A percentile compares a stretch with the other conserved stretches of the same genome.
Evolutionary conservation across 2,888 invertebrate genomes (phyloP).

Genomic region (Idaea straminata): DNA sequence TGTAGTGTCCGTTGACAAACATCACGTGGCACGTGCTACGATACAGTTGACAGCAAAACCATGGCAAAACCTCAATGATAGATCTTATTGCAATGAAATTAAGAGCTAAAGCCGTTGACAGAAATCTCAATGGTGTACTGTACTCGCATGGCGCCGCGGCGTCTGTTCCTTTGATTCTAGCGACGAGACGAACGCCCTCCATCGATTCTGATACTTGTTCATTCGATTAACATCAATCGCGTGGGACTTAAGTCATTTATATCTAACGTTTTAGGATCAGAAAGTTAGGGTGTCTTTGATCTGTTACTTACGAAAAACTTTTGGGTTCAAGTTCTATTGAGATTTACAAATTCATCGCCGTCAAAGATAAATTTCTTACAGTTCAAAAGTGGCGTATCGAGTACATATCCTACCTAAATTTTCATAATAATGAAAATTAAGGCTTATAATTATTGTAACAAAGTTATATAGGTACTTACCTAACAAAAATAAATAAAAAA

Average conservation of each 20-base stretch:
- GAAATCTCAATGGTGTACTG: not conserved
- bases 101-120: not conserved
- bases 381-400: not conserved
- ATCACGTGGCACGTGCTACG: not conserved
- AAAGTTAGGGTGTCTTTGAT: not conserved
- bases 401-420: too few species aligned
- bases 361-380: conserved; percentile 3
- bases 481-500: too few species aligned
- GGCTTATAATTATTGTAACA: too few species aligned
- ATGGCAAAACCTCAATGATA: not conserved
- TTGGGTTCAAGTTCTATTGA: not conserved
- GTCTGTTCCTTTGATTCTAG: conserved; percentile 56
- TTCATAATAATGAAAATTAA: too few species aligned
- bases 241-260: conserved; percentile 8
- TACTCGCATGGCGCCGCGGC: conserved; percentile 39
- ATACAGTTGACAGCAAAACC: conserved; percentile 6
- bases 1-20: not conserved
- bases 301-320: not conserved
- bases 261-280: not conserved
- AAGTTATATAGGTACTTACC: too few species aligned
- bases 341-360: not conserved
- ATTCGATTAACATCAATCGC: conserved; percentile 37
- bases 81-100: not conserved
- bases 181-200: conserved; percentile 44
- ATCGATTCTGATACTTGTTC: conserved; percentile 59